A percentile compares a stretch with the other conserved stretches of the same genome.
Conservation (phyloP, 2,888 invertebrate species). For the Dicroscelio sp. region DNA sequence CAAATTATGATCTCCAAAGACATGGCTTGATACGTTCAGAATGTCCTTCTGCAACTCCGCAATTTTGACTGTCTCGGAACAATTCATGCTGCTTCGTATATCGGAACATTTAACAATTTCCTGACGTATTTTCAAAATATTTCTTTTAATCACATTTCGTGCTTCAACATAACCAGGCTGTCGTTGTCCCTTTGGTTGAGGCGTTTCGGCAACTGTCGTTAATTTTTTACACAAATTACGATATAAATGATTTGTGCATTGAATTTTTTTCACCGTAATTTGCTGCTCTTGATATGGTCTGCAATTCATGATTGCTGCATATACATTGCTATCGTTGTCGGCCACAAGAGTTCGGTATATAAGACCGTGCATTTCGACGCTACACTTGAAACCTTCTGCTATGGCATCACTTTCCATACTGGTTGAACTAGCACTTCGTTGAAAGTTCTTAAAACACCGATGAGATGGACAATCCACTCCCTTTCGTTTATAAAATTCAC, state of each 20-base stretch:
- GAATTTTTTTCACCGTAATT: slow-evolving; percentile 37
- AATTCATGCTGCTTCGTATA: not conserved
- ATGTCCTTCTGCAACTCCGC: slow-evolving; percentile 36
- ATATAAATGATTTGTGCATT: slow-evolving; percentile 43
- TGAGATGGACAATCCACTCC: not conserved
- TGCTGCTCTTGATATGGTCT: slow-evolving; percentile 80
- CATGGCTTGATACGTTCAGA: slow-evolving; percentile 50
- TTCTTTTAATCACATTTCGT: not conserved
- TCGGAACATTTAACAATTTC: slow-evolving; percentile 4
- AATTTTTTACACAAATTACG: slow-evolving; percentile 46
- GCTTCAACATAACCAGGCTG: slow-evolving; percentile 29
- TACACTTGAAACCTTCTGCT: slow-evolving; percentile 76
- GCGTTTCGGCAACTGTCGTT: not conserved
- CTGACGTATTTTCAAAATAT: not conserved
- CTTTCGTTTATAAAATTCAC: slow-evolving; percentile 44
- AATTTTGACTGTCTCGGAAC: not conserved
- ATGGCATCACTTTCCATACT: too few species aligned
- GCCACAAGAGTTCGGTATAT: slow-evolving; percentile 70
- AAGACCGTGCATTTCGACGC: slow-evolving; percentile 66
- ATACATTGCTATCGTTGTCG: slow-evolving; percentile 89
- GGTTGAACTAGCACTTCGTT: too few species aligned
- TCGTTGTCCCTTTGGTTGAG: slow-evolving; percentile 11
- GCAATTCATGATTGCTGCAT: slow-evolving; percentile 83
- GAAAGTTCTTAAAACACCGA: slow-evolving; percentile 86
- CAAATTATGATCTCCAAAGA: slow-evolving; percentile 59